A percentile compares a stretch with the other conserved stretches of the same genome.
Evolutionary conservation across 2,797 vertebrate species (phyloP).

Genomic region (Simalia tracyae): DNA sequence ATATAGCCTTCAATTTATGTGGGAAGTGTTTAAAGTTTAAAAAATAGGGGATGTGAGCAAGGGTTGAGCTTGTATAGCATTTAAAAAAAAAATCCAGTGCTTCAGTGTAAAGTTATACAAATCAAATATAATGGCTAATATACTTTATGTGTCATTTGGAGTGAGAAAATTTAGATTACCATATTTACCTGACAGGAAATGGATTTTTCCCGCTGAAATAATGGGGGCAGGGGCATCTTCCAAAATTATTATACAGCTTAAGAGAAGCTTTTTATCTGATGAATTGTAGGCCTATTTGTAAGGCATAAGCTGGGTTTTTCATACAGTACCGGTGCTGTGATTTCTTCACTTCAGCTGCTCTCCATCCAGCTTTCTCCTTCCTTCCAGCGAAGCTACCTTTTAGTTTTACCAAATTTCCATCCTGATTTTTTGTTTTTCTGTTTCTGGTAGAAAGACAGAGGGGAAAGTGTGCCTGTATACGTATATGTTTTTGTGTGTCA

Average conservation of each 20-base stretch:
- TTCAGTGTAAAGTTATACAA: neutral
- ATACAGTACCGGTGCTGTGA: neutral
- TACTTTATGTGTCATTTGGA: neutral
- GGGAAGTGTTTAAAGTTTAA: neutral
- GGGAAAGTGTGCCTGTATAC: neutral
- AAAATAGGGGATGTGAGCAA: neutral
- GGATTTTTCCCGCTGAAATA: neutral
- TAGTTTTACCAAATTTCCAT: neutral
- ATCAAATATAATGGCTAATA: neutral
- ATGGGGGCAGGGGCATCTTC: neutral
- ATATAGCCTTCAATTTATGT: neutral
- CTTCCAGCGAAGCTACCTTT: neutral
- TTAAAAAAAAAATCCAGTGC: neutral
- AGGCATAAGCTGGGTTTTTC: neutral
- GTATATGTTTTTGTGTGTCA: neutral
- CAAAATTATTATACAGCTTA: neutral
- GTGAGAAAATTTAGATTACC: neutral
- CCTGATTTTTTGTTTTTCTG: neutral
- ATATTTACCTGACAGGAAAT: neutral
- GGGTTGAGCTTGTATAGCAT: neutral
- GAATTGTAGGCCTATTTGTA: neutral
- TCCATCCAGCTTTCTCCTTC: neutral
- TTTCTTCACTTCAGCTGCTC: neutral
- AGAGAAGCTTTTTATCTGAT: neutral
- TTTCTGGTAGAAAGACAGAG: neutral